Base-by-base conservation (phyloP, 2,888 invertebrate species). In the Smittia sp. region DNA sequence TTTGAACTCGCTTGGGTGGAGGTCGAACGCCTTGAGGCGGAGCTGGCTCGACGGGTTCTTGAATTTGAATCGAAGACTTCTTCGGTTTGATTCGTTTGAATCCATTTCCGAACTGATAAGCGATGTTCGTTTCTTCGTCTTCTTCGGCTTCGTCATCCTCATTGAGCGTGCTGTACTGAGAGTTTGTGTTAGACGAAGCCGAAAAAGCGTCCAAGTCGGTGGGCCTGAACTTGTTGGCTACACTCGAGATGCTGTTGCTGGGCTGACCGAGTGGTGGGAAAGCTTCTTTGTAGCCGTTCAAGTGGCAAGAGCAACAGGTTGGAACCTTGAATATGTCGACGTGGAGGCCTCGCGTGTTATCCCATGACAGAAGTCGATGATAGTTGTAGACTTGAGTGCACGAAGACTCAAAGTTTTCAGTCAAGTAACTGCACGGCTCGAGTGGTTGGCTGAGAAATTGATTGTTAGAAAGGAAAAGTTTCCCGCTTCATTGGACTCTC, bases 241-340 rank as follows among this genome's bases (percentile, higher is more conserved):
- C 7, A n/a, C 41, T 22, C 15, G 15, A 9, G 11, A 65, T 15
- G 15, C 65, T 73, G 25, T 63, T 73, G 13, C 65, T 65, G 13
- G 73, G 63, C 1, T 62, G 62, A 20, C 46, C 72, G 1, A 81
- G 75, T 0, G 89, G 89, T 0, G 90, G 89, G 76, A 87, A 90
- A 9, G 88, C 84, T 11, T 89, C 88, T 32, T 88, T 85, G 78
- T 90, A 91, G 1, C 91, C 91, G 79, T 90, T 90, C 11, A 93
- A 88, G 79, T 92, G 92, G 78, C 92, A 93, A 1, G 91, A 90
- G 78, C 92, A 93, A 77, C 92, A 92, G 0, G 91, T 91, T 25
- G 92, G 92, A 0, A 90, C 87, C 85, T 92, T 92, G 78, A 92
- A 92, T 75, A 92, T 91, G 78, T 92, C 93, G 86, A 92, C 91